phyloP scores from a whole-genome alignment of 2,113 vertebrate species.

The Sterrhoptilus dennistouni region DNA sequence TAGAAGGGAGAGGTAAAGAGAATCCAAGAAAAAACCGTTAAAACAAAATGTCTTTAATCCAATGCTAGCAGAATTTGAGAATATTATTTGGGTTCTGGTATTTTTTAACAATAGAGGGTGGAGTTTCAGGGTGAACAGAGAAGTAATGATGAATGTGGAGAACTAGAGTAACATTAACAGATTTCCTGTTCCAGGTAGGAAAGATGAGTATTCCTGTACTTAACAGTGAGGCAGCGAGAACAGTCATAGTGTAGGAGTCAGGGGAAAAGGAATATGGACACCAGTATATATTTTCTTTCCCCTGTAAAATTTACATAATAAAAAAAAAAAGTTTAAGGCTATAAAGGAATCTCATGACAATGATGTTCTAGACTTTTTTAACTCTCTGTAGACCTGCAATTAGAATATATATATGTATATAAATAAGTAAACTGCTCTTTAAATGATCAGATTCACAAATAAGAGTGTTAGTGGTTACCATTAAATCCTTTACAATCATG shows the following conservation, averaged over 20 bases:
- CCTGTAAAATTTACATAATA: background rate
- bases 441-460: background rate
- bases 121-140: background rate
- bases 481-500: background rate
- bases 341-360: background rate
- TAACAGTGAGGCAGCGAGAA: background rate
- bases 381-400: background rate
- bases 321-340: background rate
- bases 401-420: background rate
- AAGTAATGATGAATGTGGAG: background rate
- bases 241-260: background rate
- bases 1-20: background rate
- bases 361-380: background rate
- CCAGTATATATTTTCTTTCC: background rate
- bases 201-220: background rate
- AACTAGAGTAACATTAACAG: background rate
- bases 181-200: background rate
- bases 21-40: background rate
- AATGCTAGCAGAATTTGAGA: background rate
- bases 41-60: background rate
- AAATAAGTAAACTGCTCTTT: background rate
- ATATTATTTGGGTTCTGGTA: background rate
- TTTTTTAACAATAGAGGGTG: background rate
- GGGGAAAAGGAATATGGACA: background rate
- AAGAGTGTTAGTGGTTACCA: background rate